Conservation (phyloP, 2,113 vertebrate genomes). For the Bucco capensis region DNA sequence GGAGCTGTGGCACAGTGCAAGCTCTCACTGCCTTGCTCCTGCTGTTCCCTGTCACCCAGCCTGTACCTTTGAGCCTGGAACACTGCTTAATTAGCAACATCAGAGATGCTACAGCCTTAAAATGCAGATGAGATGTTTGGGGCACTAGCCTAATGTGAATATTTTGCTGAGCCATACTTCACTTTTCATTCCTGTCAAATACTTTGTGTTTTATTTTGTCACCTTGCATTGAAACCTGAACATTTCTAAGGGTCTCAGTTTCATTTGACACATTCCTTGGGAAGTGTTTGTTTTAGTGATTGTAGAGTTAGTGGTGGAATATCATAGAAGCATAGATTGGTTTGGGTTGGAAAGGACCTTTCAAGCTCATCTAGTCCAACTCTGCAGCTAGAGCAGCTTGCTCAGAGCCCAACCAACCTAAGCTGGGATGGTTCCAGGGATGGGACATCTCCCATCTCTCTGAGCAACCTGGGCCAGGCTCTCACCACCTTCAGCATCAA, state of each 20-base stretch:
- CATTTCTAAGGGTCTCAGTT: neutral
- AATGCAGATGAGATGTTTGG: neutral
- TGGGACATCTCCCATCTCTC: too few species aligned
- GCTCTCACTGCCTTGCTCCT: neutral
- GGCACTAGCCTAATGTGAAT: neutral
- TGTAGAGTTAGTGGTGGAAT: too few species aligned
- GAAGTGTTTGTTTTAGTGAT: neutral
- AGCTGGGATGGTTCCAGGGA: too few species aligned
- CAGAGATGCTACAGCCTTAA: neutral
- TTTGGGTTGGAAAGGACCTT: neutral
- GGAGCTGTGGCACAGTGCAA: neutral
- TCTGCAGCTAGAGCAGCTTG: too few species aligned
- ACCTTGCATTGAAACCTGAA: rapidly evolving
- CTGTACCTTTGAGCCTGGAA: neutral
- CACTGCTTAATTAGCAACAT: neutral
- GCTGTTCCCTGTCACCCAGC: neutral
- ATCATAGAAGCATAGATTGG: neutral
- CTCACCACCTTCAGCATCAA: too few species aligned
- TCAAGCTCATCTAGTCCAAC: too few species aligned
- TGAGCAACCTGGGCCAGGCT: too few species aligned
- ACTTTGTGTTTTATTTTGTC: neutral
- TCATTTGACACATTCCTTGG: neutral
- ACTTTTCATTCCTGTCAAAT: neutral
- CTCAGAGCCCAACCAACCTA: too few species aligned
- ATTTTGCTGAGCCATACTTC: neutral